A percentile compares a stretch with the other conserved stretches of the same genome.
These are phyloP conservation scores for Aurelia sp. DNA, from an alignment of 30 jellyfish, hydroid and myxozoan genomes.

Conservation along the genomic window DNA sequence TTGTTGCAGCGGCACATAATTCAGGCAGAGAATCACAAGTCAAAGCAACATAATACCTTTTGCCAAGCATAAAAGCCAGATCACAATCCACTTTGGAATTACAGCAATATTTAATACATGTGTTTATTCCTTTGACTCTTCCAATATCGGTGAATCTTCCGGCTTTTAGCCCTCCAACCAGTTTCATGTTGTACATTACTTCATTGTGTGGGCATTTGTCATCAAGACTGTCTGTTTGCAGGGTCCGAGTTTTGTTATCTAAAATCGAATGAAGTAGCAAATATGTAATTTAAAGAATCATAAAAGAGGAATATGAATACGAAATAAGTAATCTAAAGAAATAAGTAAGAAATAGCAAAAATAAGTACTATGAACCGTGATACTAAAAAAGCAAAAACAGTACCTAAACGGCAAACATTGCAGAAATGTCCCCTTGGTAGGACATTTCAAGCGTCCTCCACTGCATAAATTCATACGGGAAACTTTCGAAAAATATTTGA, in stretches of 20 bases:
- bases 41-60: conserved; percentile 56
- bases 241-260: conserved; percentile 76
- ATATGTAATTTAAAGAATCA: not conserved
- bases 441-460: too few species aligned
- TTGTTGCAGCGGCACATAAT: too few species aligned
- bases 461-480: too few species aligned
- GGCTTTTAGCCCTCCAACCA: conserved; percentile 96
- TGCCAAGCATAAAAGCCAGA: conserved; percentile 98
- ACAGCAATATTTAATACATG: conserved; percentile 94
- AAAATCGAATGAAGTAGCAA: not conserved
- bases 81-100: conserved; percentile 91
- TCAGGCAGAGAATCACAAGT: too few species aligned
- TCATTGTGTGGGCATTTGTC: conserved; percentile 95
- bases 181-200: conserved; percentile 91
- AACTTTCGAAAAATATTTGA: too few species aligned
- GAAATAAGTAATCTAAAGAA: not conserved
- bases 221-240: conserved; percentile 82
- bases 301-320: not conserved
- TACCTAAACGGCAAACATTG: too few species aligned
- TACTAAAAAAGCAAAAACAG: too few species aligned
- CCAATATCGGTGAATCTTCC: conserved; percentile 99
- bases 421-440: too few species aligned
- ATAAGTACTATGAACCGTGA: too few species aligned
- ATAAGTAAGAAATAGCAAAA: too few species aligned
- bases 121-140: conserved; percentile 80